Evolutionary conservation across 2,113 vertebrate species (phyloP).

Genomic region (Salvelinus fontinalis): DNA sequence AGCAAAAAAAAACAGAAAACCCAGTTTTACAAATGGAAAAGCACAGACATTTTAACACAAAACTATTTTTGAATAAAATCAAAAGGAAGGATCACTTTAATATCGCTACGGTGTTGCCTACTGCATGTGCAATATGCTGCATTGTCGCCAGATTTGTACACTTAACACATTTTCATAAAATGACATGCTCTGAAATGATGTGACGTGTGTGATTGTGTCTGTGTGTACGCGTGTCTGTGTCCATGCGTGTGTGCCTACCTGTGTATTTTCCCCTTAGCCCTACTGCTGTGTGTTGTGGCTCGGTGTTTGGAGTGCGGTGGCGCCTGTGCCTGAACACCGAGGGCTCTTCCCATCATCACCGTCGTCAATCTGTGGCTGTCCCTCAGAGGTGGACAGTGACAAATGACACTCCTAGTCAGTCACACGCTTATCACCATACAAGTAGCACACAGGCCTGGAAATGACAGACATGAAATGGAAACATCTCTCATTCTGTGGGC

Average conservation of each 20-base stretch:
- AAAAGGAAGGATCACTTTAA: too few relatives aligned
- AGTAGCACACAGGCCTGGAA: constrained; percentile 69
- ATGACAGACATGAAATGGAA: constrained; percentile 77
- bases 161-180: neutral
- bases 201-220: neutral
- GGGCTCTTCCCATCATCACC: constrained; percentile 52
- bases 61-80: too few relatives aligned
- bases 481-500: constrained; percentile 70
- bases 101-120: too few relatives aligned
- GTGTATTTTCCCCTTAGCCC: too few relatives aligned
- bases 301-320: too few relatives aligned
- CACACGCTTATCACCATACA: constrained; percentile 76
- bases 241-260: too few relatives aligned
- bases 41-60: too few relatives aligned
- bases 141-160: neutral
- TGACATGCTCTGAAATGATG: neutral
- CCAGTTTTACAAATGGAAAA: too few relatives aligned
- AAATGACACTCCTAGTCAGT: constrained; percentile 72
- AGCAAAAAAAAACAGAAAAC: too few relatives aligned
- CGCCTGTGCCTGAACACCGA: too few relatives aligned
- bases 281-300: too few relatives aligned
- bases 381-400: constrained; percentile 68
- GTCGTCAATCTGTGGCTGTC: constrained; percentile 67
- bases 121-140: neutral
- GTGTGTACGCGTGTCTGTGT: neutral